Conservation (phyloP, 64 coral and sea anemone genomes). For the Montipora cactus region DNA sequence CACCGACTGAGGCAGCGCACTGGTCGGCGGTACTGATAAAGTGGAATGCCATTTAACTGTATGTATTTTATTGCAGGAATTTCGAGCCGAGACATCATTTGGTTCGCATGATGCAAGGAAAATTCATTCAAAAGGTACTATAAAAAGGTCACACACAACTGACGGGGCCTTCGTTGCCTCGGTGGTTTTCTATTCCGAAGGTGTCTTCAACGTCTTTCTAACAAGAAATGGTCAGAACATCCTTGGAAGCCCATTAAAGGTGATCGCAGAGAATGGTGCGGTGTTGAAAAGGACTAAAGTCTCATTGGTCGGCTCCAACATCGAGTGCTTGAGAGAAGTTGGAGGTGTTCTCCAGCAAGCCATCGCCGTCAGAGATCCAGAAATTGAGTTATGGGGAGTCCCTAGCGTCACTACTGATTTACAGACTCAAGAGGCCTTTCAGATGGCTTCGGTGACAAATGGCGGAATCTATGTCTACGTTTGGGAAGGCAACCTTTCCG, state of each 20-base stretch:
- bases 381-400: constrained; percentile 56
- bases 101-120: not conserved
- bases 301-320: constrained; percentile 55
- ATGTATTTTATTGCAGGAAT: constrained; percentile 15
- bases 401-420: constrained; percentile 37
- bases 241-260: constrained; percentile 53
- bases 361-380: not conserved
- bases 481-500: constrained; percentile 72
- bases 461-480: constrained; percentile 71
- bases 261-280: constrained; percentile 56
- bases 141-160: not conserved
- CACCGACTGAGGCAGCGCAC: too few relatives aligned
- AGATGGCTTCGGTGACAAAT: constrained; percentile 69
- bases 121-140: not conserved
- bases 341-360: constrained; percentile 54
- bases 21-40: not conserved
- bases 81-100: not conserved
- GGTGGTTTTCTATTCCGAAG: constrained; percentile 61
- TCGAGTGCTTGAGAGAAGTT: constrained; percentile 52
- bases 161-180: constrained; percentile 20
- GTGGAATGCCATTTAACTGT: not conserved
- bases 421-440: constrained; percentile 32
- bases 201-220: constrained; percentile 47
- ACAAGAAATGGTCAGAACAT: constrained; percentile 48
- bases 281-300: constrained; percentile 59